phyloP scores from a whole-genome alignment of 1,140 invertebrate species.

The Portunus trituberculatus region DNA sequence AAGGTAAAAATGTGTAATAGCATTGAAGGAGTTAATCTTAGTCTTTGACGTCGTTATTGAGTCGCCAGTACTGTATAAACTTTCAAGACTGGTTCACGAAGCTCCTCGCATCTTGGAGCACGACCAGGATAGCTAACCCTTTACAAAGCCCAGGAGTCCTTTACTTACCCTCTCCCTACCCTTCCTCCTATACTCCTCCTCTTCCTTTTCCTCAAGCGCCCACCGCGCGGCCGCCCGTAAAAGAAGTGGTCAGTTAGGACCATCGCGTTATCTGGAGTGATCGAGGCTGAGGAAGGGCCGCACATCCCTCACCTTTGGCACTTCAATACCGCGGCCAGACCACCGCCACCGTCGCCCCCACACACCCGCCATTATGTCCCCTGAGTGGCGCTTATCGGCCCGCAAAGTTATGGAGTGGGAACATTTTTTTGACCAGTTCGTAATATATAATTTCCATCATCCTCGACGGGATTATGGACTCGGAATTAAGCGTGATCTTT shows the following conservation, averaged over 20 bases:
- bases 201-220: background rate
- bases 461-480: slow-evolving; percentile 50
- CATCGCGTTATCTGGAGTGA: slow-evolving; percentile 29
- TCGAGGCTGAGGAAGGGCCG: background rate
- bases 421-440: slow-evolving; percentile 62
- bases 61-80: too few species aligned
- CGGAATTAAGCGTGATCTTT: slow-evolving; percentile 35
- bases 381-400: slow-evolving; percentile 51
- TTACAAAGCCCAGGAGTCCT: background rate
- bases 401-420: slow-evolving; percentile 47
- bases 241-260: slow-evolving; percentile 53
- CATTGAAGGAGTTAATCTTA: too few species aligned
- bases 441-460: slow-evolving; percentile 70
- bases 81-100: too few species aligned
- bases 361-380: slow-evolving; percentile 55
- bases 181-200: too few species aligned
- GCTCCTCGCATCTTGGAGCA: background rate
- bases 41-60: too few species aligned
- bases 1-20: too few species aligned
- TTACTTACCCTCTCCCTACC: background rate
- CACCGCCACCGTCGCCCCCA: slow-evolving; percentile 44
- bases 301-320: slow-evolving; percentile 59
- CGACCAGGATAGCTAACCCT: background rate
- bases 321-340: slow-evolving; percentile 52
- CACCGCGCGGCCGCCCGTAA: background rate